A percentile compares a stretch with the other conserved stretches of the same genome.
Evolutionary conservation across 2,113 vertebrate species (phyloP).

Genomic region (Hiodon alosoides): DNA sequence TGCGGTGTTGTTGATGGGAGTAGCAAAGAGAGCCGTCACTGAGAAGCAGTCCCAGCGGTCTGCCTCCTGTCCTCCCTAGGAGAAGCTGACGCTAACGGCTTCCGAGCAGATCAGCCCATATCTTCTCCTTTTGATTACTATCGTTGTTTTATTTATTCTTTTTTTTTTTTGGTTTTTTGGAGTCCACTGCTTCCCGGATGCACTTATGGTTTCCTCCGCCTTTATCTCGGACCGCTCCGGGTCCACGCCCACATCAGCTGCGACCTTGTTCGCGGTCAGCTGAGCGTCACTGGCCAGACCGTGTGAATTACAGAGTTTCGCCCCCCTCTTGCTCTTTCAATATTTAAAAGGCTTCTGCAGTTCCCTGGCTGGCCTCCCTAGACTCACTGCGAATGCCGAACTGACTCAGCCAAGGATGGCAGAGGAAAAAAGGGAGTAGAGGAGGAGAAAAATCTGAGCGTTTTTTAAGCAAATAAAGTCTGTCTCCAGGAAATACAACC

Average conservation of each 20-base stretch:
- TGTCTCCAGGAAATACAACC: slow-evolving; percentile 22
- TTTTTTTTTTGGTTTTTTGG: background rate
- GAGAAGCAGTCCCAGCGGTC: background rate
- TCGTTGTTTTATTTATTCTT: background rate
- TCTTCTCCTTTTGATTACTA: too few species aligned
- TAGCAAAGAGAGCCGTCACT: too few species aligned
- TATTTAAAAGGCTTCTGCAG: slow-evolving; percentile 27
- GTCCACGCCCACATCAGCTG: slow-evolving; percentile 15
- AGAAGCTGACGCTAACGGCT: too few species aligned
- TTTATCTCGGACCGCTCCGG: slow-evolving; percentile 8
- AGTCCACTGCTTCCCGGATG: slow-evolving; percentile 21
- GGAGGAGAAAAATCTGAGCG: slow-evolving; percentile 24
- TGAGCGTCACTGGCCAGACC: slow-evolving; percentile 8
- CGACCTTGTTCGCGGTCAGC: slow-evolving; percentile 18
- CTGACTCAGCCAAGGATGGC: slow-evolving; percentile 5
- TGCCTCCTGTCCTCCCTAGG: slow-evolving; percentile 10
- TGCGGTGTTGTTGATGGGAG: too few species aligned
- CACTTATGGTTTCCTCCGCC: slow-evolving; percentile 18
- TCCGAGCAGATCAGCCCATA: too few species aligned
- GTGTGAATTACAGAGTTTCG: background rate
- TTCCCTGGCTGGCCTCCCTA: slow-evolving; percentile 31
- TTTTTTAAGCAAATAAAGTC: slow-evolving; percentile 35
- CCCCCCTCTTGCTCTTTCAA: slow-evolving; percentile 27
- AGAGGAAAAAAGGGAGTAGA: background rate
- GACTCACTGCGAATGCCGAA: slow-evolving; percentile 30